These are phyloP conservation scores for Carassius gibelio DNA, from an alignment of 2,113 vertebrate species.

Conservation along the genomic window DNA sequence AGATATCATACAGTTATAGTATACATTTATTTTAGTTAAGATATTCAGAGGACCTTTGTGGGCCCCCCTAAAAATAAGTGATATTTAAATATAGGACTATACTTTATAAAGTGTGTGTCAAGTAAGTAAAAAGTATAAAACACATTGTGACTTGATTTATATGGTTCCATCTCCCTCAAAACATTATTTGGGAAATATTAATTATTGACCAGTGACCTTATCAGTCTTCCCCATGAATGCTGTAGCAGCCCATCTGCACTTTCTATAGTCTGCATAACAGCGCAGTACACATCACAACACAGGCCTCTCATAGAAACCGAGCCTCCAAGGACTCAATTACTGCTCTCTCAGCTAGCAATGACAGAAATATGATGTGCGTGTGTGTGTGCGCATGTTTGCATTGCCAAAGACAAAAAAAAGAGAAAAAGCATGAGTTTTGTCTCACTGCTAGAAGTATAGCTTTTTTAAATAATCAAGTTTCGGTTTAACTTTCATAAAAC, in stretches of 20 bases:
- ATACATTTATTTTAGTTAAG: too few species aligned
- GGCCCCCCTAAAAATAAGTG: background rate
- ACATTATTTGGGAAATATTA: background rate
- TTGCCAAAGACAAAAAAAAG: background rate
- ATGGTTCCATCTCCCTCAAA: background rate
- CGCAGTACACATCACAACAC: constrained; percentile 70
- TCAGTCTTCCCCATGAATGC: constrained; percentile 10
- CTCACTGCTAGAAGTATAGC: constrained; percentile 35
- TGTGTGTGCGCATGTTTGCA: background rate
- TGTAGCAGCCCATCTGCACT: constrained; percentile 3
- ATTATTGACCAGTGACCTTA: constrained; percentile 12
- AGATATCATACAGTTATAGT: background rate
- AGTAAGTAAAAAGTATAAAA: background rate
- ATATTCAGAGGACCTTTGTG: too few species aligned
- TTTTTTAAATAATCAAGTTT: constrained; percentile 2
- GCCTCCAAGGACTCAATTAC: constrained; percentile 77
- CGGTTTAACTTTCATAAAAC: background rate
- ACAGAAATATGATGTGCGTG: constrained; percentile 32
- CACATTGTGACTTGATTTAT: background rate
- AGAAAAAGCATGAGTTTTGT: background rate
- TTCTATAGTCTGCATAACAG: constrained; percentile 65
- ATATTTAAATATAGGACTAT: background rate
- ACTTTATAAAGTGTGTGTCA: background rate
- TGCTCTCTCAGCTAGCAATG: constrained; percentile 54
- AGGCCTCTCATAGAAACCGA: constrained; percentile 68